Conservation (phyloP, 1,140 invertebrate species). For the Tetragonula clypearis region DNA sequence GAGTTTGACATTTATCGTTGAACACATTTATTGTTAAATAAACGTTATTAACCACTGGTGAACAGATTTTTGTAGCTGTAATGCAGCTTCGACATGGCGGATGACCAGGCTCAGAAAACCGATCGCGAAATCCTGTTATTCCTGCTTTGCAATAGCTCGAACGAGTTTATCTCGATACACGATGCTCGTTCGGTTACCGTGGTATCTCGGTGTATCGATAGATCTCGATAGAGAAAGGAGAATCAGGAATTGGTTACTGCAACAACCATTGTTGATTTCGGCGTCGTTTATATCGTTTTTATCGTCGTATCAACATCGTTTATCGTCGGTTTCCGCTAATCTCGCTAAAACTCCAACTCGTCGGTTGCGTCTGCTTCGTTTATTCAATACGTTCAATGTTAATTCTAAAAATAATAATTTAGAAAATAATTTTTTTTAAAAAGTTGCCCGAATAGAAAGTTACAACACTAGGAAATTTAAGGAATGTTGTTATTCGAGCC, state of each 20-base stretch:
- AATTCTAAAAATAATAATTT: background rate
- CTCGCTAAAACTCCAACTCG: background rate
- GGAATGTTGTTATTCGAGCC: background rate
- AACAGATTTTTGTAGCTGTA: background rate
- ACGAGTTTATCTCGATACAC: conserved; percentile 33
- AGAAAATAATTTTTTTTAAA: no score
- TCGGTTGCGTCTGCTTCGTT: background rate
- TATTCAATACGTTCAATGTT: background rate
- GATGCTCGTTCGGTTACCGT: conserved; percentile 15
- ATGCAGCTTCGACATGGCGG: background rate
- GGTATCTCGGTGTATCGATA: conserved; percentile 26
- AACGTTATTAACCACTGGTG: background rate
- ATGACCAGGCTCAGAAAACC: background rate
- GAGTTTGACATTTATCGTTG: background rate
- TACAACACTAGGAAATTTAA: background rate
- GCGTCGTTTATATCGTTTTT: no score
- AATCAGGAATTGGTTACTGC: conserved; percentile 27
- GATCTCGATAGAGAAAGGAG: conserved; percentile 25
- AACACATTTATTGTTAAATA: background rate
- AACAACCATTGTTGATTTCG: conserved; percentile 31
- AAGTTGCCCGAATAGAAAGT: background rate
- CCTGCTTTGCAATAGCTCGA: conserved; percentile 11
- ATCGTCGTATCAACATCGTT: conserved; percentile 26
- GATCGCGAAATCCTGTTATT: conserved; percentile 21
- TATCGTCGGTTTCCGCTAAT: conserved; percentile 7